These are phyloP conservation scores for Eurystomus glaucurus DNA, from an alignment of 2,797 vertebrate species.

Conservation along the genomic window DNA sequence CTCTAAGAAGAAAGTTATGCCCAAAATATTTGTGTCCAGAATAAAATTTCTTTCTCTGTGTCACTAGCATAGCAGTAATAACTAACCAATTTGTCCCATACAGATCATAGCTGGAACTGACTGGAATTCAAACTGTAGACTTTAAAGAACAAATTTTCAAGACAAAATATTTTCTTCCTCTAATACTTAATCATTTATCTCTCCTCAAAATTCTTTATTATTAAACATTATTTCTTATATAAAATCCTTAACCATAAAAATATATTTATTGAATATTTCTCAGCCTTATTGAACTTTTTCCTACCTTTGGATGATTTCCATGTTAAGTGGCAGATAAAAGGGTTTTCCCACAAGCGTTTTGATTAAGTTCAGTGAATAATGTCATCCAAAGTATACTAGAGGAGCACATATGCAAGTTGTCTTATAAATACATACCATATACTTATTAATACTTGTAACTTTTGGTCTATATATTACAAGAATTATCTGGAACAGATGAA, in stretches of 20 bases:
- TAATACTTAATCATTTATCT: neutral
- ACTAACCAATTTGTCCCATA: neutral
- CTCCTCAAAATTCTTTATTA: neutral
- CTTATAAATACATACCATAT: neutral
- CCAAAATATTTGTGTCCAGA: neutral
- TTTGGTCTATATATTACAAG: neutral
- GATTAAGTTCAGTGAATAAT: neutral
- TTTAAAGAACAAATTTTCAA: neutral
- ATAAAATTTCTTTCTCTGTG: neutral
- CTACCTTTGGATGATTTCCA: neutral
- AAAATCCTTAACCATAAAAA: neutral
- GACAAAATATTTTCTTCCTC: neutral
- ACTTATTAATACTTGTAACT: neutral
- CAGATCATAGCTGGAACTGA: neutral
- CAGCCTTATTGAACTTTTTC: neutral
- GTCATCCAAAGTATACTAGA: neutral
- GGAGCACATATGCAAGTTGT: neutral
- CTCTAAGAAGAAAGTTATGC: neutral
- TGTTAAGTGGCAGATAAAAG: neutral
- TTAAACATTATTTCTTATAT: neutral
- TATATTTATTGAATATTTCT: neutral
- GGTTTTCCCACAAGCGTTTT: neutral
- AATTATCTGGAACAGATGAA: neutral
- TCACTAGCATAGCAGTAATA: neutral
- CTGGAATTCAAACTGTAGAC: neutral